Evolutionary conservation across 2,797 vertebrate species (phyloP), one percentile per base, ranked within the genome.

Genomic region (Myotis vivesi): DNA sequence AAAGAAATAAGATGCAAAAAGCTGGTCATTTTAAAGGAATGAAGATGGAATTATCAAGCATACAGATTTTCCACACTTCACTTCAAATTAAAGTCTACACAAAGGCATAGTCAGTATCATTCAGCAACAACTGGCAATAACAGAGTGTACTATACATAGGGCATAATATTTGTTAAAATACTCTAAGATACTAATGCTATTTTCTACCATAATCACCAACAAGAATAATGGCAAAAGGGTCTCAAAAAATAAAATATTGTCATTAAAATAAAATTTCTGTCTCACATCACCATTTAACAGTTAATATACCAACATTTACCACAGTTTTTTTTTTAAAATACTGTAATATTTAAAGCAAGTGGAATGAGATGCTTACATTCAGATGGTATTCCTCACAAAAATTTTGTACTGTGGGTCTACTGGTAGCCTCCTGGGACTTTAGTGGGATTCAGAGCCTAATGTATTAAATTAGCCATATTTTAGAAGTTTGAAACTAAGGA

Each of bases 401-500:
- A 59, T 75, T 92, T 81, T 82, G 44, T 53, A n/a, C 33, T 11
- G 1, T 51, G 7, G 22, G 8, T 72, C 19, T 86, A 3, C 15
- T 23, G 1, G 28, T 20, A n/a, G n/a, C n/a, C 22, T 91, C 38
- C 2, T 13, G 22, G 59, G 19, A 12, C 8, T n/a, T 82, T 69
- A 68, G 38, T 64, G 33, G 8, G 15, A 46, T 13, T 6, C 10
- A 49, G 25, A 20, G 3, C 2, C 0, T 6, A 49, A 2, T 44
- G 8, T 16, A 15, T 82, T 90, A 41, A 88, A 83, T 53, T 69
- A 85, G 28, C 4, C 41, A 41, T 68, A 68, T 51, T 55, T 92
- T 87, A 25, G 6, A 8, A 91, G 22, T 66, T 77, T 73, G 46
- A 89, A 72, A 84, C 28, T 73, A 41, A 73, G 38, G 76, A 71